Evolutionary conservation across 1,140 invertebrate species (phyloP), one percentile per base, ranked within the genome.

Genomic region (Portunus trituberculatus): DNA sequence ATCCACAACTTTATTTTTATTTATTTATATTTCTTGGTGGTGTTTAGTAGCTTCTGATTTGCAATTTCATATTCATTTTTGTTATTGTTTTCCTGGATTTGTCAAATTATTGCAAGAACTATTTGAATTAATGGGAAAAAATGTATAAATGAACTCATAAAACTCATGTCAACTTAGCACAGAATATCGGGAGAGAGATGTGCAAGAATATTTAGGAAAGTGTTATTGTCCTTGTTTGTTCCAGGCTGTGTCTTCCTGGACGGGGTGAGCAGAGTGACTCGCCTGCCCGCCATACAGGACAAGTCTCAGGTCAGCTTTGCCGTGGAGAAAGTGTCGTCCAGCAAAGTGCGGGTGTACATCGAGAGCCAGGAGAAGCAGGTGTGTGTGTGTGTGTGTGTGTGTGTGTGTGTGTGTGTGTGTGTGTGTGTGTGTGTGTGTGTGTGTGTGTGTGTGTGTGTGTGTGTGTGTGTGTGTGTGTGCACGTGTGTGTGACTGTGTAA

Each of bases 281-380:
- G 94, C 83, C 76, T 95, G 28, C 94, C 94, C 14, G 83, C 91
- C 16, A 95, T 95, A 48, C 94, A 95, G 39, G 91, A 95, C 67
- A 91, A 91, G 59, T 92, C 91, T 12, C 94, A 88, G 39, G 94
- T 95, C 90, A 95, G 94, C 90, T 95, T 95, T 93, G 94, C 94
- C 46, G 91, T 95, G 32, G 94, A 95, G 52, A 95, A 92, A 45
- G 94, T 95, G 29, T 95, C 94, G 28, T 95, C 94, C n/a, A 95
- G 52, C 25, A 95, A 95, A 89, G 46, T 95, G 52, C 86, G 94
- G 67, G 94, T 95, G 8, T 95, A 95, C 39, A 95, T 95, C 87
- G 94, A 95, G 86, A 92, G 94, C 46, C 94, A 95, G 46, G 94
- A 95, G 46, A 95, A 95, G 25, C 94, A 95, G 94, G 94, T 95